Conservation (phyloP, 2,888 invertebrate genomes). For the Euplagia quadripunctaria region DNA sequence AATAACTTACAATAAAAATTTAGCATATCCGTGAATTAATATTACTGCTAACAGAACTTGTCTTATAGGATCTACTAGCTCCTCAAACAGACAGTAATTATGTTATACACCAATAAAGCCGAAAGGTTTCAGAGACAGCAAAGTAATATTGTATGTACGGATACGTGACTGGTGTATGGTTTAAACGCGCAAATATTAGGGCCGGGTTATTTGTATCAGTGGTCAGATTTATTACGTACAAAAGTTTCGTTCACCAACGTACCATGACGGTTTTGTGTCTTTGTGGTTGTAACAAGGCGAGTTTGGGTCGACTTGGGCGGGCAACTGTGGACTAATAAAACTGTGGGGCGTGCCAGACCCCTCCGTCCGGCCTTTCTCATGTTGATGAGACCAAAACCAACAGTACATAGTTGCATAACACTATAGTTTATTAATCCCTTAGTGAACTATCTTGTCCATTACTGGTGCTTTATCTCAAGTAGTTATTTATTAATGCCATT, state of each 20-base stretch:
- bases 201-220: slow-evolving; percentile 46
- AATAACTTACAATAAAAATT: not conserved
- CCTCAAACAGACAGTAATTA: slow-evolving; percentile 6
- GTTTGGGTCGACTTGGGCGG: slow-evolving; percentile 55
- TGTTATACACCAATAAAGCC: slow-evolving; percentile 29
- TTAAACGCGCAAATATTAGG: slow-evolving; percentile 46
- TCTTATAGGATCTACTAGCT: not conserved
- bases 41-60: not conserved
- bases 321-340: slow-evolving; percentile 75
- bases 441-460: not conserved
- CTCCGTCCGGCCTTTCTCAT: slow-evolving; percentile 72
- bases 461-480: not conserved
- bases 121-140: slow-evolving; percentile 35
- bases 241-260: slow-evolving; percentile 52
- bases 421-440: slow-evolving; percentile 30
- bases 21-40: not conserved
- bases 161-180: slow-evolving; percentile 50
- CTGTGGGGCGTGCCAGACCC: slow-evolving; percentile 69
- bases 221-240: slow-evolving; percentile 55
- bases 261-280: slow-evolving; percentile 59
- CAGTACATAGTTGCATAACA: slow-evolving; percentile 24
- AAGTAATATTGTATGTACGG: slow-evolving; percentile 36
- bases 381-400: slow-evolving; percentile 70
- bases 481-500: no score
- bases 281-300: slow-evolving; percentile 56